Conservation (phyloP, 1,140 invertebrate genomes). For the Nebria ingens region DNA sequence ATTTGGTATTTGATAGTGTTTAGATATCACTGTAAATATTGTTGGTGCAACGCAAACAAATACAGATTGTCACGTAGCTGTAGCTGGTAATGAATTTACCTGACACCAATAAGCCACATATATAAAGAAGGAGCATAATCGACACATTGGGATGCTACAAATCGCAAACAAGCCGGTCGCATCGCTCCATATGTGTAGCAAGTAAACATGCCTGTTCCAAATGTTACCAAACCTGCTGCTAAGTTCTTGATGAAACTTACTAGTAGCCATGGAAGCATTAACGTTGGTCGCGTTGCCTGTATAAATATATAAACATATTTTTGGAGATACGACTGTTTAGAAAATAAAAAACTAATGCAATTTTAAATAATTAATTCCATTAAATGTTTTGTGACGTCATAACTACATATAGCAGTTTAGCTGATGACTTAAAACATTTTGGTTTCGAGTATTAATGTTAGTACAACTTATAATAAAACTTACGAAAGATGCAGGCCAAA, state of each 20-base stretch:
- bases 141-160: slow-evolving; percentile 10
- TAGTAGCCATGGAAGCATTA: slow-evolving; percentile 16
- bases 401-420: too few relatives aligned
- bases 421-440: too few relatives aligned
- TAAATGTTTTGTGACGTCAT: too few relatives aligned
- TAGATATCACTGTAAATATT: too few relatives aligned
- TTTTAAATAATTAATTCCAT: too few relatives aligned
- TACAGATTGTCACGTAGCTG: background rate
- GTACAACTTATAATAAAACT: too few relatives aligned
- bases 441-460: too few relatives aligned
- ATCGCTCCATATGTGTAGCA: slow-evolving; percentile 13
- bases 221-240: background rate
- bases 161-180: slow-evolving; percentile 15
- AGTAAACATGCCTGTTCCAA: slow-evolving; percentile 10
- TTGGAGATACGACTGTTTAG: too few relatives aligned
- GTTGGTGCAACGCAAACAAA: background rate
- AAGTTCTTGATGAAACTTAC: slow-evolving; percentile 11
- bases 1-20: too few relatives aligned
- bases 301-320: too few relatives aligned
- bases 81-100: slow-evolving; percentile 11
- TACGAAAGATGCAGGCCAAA: background rate
- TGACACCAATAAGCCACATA: slow-evolving; percentile 12
- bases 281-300: slow-evolving; percentile 13
- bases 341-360: too few relatives aligned
- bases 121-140: slow-evolving; percentile 9